A percentile compares a stretch with the other conserved stretches of the same genome.
These are phyloP conservation scores for Hyperoplus lanceolatus DNA, from an alignment of 2,797 vertebrate species.

Conservation along the genomic window DNA sequence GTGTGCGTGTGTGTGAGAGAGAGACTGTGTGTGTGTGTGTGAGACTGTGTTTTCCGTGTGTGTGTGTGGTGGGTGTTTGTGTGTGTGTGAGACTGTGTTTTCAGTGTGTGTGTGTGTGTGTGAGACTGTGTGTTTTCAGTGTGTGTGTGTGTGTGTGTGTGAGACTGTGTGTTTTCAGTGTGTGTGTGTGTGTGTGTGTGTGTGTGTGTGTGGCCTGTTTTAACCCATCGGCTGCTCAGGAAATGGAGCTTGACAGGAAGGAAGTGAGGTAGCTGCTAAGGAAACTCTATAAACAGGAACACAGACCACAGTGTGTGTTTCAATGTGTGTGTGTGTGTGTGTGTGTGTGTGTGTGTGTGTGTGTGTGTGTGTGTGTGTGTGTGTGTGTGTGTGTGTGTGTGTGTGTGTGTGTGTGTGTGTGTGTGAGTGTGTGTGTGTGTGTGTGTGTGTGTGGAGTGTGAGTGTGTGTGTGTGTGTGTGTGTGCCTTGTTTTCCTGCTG, in stretches of 20 bases:
- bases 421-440: too few species aligned
- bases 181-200: slow-evolving; percentile 29
- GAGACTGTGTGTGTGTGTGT: too few species aligned
- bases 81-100: slow-evolving; percentile 18
- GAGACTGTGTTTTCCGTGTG: slow-evolving; percentile 2
- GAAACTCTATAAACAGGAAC: slow-evolving; percentile 62
- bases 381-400: too few species aligned
- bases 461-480: too few species aligned
- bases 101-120: slow-evolving; percentile 25
- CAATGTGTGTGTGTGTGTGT: too few species aligned
- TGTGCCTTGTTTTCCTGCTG: background rate
- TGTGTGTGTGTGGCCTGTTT: slow-evolving; percentile 12
- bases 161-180: slow-evolving; percentile 27
- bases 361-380: too few species aligned
- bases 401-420: too few species aligned
- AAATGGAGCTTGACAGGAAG: slow-evolving; percentile 72
- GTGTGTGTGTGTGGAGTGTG: too few species aligned
- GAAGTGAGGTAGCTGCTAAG: slow-evolving; percentile 57
- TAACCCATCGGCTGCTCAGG: slow-evolving; percentile 54
- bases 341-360: too few species aligned
- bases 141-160: slow-evolving; percentile 16
- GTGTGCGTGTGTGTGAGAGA: too few species aligned
- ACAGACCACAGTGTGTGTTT: slow-evolving; percentile 27
- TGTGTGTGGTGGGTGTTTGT: slow-evolving; percentile 20
- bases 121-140: background rate